phyloP scores from a whole-genome alignment of 2,797 vertebrate species.

The Morelia viridis region DNA sequence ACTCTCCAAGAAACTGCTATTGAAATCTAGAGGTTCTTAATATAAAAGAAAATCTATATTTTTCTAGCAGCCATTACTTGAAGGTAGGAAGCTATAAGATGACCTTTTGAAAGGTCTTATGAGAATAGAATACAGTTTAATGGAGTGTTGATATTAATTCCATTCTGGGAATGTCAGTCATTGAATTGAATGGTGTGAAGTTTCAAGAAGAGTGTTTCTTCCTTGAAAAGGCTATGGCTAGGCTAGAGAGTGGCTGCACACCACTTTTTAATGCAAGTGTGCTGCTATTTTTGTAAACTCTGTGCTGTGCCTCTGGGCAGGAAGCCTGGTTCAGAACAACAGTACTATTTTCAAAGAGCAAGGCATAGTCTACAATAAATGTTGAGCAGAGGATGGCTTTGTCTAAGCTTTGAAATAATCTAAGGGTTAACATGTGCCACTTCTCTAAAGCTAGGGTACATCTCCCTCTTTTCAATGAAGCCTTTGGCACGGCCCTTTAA shows the following conservation, averaged over 20 bases:
- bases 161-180: slow-evolving; percentile 1
- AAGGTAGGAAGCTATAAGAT: not conserved
- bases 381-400: not conserved
- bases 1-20: not conserved
- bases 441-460: not conserved
- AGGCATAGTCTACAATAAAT: not conserved
- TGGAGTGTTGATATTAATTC: slow-evolving; percentile 12
- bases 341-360: not conserved
- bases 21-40: not conserved
- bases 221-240: not conserved
- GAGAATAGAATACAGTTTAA: slow-evolving; percentile 12
- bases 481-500: slow-evolving; percentile 1
- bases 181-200: not conserved
- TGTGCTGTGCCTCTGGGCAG: not conserved
- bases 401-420: not conserved
- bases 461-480: not conserved
- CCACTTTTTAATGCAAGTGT: not conserved
- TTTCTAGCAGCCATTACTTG: not conserved
- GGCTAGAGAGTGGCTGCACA: not conserved
- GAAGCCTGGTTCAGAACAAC: not conserved
- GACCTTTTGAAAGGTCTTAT: slow-evolving; percentile 26
- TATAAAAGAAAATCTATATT: not conserved
- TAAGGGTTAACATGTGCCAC: not conserved
- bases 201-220: not conserved
- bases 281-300: not conserved